Conservation (phyloP, 1,140 invertebrate species). For the Babylonia areolata region DNA sequence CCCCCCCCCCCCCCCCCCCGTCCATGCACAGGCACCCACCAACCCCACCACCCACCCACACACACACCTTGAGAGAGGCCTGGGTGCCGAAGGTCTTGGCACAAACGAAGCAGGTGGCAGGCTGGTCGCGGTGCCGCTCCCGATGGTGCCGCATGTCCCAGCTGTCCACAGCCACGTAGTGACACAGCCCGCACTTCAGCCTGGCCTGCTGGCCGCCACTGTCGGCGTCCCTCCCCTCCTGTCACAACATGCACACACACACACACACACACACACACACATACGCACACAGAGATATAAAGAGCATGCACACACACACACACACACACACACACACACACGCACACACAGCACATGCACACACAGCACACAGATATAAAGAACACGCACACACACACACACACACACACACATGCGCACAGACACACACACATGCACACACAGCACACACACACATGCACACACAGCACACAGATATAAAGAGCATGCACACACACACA, state of each 20-base stretch:
- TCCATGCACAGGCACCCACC: not conserved
- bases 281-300: not conserved
- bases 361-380: too few species aligned
- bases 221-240: not conserved
- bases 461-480: too few species aligned
- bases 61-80: conserved; percentile 32
- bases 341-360: too few species aligned
- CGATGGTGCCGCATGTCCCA: conserved; percentile 41
- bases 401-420: too few species aligned
- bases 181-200: conserved; percentile 41
- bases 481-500: too few species aligned
- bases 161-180: conserved; percentile 35
- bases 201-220: not conserved
- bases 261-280: not conserved
- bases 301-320: not conserved
- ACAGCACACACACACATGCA: too few species aligned
- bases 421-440: too few species aligned
- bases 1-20: not conserved
- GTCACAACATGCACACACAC: not conserved
- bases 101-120: conserved; percentile 35
- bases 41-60: too few species aligned
- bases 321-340: not conserved
- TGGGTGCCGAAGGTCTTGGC: conserved; percentile 35
- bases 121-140: conserved; percentile 37
- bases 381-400: too few species aligned